phyloP scores from a whole-genome alignment of 2,888 invertebrate genomes.

The Amblyteles armatorius region DNA sequence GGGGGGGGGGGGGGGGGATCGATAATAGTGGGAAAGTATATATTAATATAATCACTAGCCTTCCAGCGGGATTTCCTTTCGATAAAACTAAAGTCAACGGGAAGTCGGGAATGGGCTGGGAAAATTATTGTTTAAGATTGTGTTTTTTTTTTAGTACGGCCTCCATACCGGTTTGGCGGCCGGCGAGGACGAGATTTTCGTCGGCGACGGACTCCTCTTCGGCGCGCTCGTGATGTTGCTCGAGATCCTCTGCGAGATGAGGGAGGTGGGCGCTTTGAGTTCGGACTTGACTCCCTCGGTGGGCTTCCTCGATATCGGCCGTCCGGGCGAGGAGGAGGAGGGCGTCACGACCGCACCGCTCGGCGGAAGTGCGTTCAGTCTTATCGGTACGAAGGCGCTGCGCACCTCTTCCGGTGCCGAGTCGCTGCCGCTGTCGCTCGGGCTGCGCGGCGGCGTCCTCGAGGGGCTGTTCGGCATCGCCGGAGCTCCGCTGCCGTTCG shows the following conservation, averaged over 20 bases:
- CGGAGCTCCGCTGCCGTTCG: slow-evolving; percentile 59
- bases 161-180: slow-evolving; percentile 81
- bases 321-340: slow-evolving; percentile 74
- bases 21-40: slow-evolving; percentile 19
- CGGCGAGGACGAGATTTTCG: slow-evolving; percentile 78
- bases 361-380: slow-evolving; percentile 75
- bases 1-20: neutral
- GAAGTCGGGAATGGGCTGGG: neutral
- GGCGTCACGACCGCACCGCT: slow-evolving; percentile 69
- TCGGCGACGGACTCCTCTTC: slow-evolving; percentile 79
- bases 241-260: slow-evolving; percentile 76
- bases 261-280: slow-evolving; percentile 78
- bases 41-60: slow-evolving; percentile 78
- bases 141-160: slow-evolving; percentile 77
- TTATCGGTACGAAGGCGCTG: slow-evolving; percentile 82
- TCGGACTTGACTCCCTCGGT: slow-evolving; percentile 77
- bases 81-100: slow-evolving; percentile 4
- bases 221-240: slow-evolving; percentile 52
- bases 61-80: slow-evolving; percentile 70
- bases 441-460: slow-evolving; percentile 79
- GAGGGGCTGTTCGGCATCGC: slow-evolving; percentile 72
- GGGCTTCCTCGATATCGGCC: slow-evolving; percentile 70
- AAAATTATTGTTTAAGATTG: slow-evolving; percentile 7
- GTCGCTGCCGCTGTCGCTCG: slow-evolving; percentile 81
- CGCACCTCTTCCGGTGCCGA: slow-evolving; percentile 80